These are phyloP conservation scores for Eupithecia vulgata DNA, from an alignment of 2,888 invertebrate genomes.

Conservation along the genomic window DNA sequence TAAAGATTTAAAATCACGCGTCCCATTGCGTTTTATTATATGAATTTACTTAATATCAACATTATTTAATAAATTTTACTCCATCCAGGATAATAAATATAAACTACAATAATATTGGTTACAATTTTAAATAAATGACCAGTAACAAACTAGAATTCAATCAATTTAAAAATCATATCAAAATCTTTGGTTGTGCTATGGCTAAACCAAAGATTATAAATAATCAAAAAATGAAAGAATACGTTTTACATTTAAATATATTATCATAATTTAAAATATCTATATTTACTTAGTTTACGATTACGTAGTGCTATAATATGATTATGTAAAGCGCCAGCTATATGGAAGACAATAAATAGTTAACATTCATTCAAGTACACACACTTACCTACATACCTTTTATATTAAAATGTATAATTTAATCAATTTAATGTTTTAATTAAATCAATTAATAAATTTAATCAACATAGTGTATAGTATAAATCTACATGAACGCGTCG, in stretches of 20 bases:
- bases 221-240: background rate
- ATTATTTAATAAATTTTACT: slow-evolving; percentile 41
- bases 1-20: slow-evolving; percentile 65
- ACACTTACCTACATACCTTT: slow-evolving; percentile 37
- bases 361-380: slow-evolving; percentile 48
- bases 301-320: slow-evolving; percentile 37
- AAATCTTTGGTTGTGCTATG: slow-evolving; percentile 41
- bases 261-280: background rate
- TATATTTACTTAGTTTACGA: slow-evolving; percentile 12
- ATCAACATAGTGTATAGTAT: slow-evolving; percentile 61
- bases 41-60: slow-evolving; percentile 41
- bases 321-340: slow-evolving; percentile 57
- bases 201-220: background rate
- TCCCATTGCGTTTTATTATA: slow-evolving; percentile 57
- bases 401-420: slow-evolving; percentile 34
- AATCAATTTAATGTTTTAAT: slow-evolving; percentile 34
- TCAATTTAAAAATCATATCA: slow-evolving; percentile 17
- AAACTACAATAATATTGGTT: slow-evolving; percentile 32
- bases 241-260: background rate
- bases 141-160: slow-evolving; percentile 36
- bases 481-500: slow-evolving; percentile 81
- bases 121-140: slow-evolving; percentile 31
- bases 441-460: slow-evolving; percentile 47
- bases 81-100: slow-evolving; percentile 61
- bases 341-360: slow-evolving; percentile 72